Conservation (phyloP, 2,113 vertebrate genomes). For the Balaenoptera acutorostrata region DNA sequence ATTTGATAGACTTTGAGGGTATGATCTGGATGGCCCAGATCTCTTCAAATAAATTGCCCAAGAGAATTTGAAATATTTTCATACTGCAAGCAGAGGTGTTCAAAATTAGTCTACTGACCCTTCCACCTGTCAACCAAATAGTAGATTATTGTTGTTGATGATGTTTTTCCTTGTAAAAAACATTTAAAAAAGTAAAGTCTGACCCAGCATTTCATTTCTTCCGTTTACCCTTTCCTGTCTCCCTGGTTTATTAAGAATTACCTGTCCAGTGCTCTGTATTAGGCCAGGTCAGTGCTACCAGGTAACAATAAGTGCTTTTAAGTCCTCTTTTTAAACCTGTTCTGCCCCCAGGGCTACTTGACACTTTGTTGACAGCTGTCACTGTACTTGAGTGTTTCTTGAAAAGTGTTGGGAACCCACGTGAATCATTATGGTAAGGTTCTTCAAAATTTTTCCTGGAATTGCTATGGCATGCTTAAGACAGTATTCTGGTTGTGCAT, state of each 20-base stretch:
- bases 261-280: background rate
- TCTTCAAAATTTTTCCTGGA: background rate
- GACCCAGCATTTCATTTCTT: background rate
- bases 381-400: background rate
- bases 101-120: constrained; percentile 23
- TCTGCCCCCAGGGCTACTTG: background rate
- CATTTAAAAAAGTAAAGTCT: constrained; percentile 19
- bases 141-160: constrained; percentile 32
- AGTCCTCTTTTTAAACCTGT: background rate
- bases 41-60: background rate
- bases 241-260: background rate
- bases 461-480: background rate
- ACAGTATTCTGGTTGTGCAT: background rate
- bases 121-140: constrained; percentile 25
- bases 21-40: background rate
- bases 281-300: background rate
- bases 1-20: constrained; percentile 33
- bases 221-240: background rate
- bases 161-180: constrained; percentile 22
- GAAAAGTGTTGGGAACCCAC: background rate
- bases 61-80: constrained; percentile 27
- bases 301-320: background rate
- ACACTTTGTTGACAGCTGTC: constrained; percentile 33
- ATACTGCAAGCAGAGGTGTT: background rate
- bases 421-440: background rate